These are phyloP conservation scores for Xanthia togata DNA, from an alignment of 2,888 invertebrate species.

Conservation along the genomic window DNA sequence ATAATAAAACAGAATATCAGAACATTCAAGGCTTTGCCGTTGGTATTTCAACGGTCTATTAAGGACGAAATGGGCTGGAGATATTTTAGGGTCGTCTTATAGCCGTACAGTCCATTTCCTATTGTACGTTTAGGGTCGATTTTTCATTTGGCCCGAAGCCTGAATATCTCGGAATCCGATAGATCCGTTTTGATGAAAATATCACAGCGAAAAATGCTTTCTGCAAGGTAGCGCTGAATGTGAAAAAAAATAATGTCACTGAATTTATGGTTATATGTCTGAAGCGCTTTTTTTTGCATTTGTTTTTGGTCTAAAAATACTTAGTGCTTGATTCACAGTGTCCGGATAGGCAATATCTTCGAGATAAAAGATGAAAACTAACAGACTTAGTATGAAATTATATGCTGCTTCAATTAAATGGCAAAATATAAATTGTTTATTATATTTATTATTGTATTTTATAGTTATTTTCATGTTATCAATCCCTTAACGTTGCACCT, in stretches of 20 bases:
- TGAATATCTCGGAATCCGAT: constrained; percentile 57
- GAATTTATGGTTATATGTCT: constrained; percentile 16
- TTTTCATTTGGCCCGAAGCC: constrained; percentile 57
- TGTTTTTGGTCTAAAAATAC: neutral
- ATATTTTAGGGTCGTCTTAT: constrained; percentile 56
- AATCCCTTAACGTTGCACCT: too few species aligned
- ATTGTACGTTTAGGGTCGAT: constrained; percentile 56
- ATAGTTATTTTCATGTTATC: too few species aligned
- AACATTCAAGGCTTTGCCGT: constrained; percentile 7
- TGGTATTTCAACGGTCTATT: constrained; percentile 46
- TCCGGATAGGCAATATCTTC: neutral
- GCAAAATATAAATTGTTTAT: neutral
- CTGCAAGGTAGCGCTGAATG: constrained; percentile 3
- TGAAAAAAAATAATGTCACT: constrained; percentile 18
- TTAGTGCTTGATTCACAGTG: neutral
- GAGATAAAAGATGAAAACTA: neutral
- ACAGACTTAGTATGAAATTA: neutral
- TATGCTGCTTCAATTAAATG: neutral
- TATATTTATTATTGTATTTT: too few species aligned
- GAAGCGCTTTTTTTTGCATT: neutral
- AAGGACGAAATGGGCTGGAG: constrained; percentile 36
- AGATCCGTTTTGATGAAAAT: constrained; percentile 56
- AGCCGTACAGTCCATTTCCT: constrained; percentile 42
- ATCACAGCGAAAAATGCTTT: constrained; percentile 47
- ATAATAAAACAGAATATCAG: constrained; percentile 29